Evolutionary conservation across 2,113 vertebrate genomes (phyloP).

Genomic region (Sakesphorus luctuosus): DNA sequence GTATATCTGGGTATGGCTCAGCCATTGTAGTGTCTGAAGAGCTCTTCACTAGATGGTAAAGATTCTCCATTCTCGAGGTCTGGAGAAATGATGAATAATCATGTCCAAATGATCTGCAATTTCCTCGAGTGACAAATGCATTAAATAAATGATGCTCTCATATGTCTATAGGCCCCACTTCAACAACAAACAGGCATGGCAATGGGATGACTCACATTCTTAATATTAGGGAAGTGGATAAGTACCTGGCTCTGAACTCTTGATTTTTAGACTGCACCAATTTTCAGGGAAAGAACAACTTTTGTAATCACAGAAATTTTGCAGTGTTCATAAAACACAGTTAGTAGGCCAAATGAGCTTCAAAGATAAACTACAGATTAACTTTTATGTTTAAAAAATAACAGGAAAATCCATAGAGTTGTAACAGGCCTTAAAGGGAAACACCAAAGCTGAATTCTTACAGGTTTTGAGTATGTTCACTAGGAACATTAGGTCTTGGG

Average conservation of each 20-base stretch:
- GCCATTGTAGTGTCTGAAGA: background rate
- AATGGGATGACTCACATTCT: background rate
- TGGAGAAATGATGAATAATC: background rate
- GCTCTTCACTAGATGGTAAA: background rate
- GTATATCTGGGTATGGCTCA: background rate
- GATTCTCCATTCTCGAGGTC: background rate
- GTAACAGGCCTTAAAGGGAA: background rate
- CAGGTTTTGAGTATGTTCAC: background rate
- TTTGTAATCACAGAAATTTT: background rate
- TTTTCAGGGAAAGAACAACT: background rate
- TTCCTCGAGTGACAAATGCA: background rate
- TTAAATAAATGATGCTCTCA: background rate
- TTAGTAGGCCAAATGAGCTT: background rate
- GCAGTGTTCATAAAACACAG: background rate
- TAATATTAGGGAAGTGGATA: background rate
- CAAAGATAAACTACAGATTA: background rate
- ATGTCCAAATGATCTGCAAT: background rate
- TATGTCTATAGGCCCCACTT: conserved; percentile 22
- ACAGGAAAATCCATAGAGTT: background rate
- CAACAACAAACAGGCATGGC: background rate
- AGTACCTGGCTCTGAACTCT: background rate
- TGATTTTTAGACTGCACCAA: background rate
- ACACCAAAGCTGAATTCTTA: background rate
- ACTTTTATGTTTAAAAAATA: background rate
- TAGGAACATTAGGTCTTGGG: background rate